Evolutionary conservation across 2,113 vertebrate species (phyloP).

Genomic region (Herpailurus yagouaroundi): DNA sequence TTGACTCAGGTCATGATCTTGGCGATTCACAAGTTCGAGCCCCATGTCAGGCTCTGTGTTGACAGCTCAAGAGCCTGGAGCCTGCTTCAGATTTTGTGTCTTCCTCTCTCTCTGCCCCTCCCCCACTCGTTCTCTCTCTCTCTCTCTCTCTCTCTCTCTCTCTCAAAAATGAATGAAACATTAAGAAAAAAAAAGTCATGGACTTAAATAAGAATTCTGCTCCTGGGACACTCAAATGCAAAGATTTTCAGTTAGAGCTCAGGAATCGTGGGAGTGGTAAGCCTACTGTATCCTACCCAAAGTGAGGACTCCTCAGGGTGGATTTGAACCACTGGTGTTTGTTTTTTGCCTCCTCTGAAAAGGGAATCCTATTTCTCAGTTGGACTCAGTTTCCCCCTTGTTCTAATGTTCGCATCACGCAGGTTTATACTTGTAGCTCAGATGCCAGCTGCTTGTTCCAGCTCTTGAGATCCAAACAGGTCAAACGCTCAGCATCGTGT

Average conservation of each 20-base stretch:
- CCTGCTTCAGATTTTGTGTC: no score
- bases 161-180: no score
- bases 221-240: not conserved
- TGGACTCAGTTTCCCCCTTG: not conserved
- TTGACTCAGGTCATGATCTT: no score
- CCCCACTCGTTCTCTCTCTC: no score
- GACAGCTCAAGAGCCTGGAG: no score
- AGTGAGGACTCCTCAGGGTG: not conserved
- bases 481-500: no score
- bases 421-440: accelerated
- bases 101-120: no score
- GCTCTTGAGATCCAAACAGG: not conserved
- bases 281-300: not conserved
- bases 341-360: not conserved
- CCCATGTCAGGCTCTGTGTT: no score
- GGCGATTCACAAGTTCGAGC: no score
- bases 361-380: not conserved
- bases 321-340: accelerated
- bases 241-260: not conserved
- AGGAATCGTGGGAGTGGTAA: accelerated
- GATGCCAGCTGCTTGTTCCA: not conserved
- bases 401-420: not conserved
- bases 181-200: not conserved
- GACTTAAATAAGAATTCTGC: not conserved
- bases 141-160: no score